phyloP scores from a whole-genome alignment of 1,140 invertebrate genomes.

The Drosophila sechellia region DNA sequence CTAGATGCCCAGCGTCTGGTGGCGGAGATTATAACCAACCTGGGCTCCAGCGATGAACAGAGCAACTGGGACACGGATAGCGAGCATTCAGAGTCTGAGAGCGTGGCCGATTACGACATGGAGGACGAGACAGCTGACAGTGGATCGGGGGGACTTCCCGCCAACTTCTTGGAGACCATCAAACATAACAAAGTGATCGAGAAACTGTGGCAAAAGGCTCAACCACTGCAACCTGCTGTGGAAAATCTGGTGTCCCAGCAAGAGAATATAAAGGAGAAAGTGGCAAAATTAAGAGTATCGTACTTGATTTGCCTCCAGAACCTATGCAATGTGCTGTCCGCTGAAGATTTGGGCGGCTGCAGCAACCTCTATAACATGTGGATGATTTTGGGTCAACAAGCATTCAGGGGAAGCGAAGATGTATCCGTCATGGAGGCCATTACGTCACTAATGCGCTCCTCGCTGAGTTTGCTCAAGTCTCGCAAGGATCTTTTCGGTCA shows the following conservation, averaged over 20 bases:
- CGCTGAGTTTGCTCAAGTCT: constrained; percentile 60
- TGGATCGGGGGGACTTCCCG: constrained; percentile 63
- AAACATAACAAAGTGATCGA: constrained; percentile 53
- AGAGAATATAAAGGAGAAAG: constrained; percentile 25
- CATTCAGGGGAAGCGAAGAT: constrained; percentile 65
- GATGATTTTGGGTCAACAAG: constrained; percentile 71
- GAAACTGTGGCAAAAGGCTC: constrained; percentile 51
- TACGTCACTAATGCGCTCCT: constrained; percentile 71
- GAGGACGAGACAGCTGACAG: constrained; percentile 36
- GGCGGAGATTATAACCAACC: constrained; percentile 89
- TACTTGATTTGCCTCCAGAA: constrained; percentile 71
- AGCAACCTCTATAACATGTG: constrained; percentile 68
- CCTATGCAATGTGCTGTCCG: constrained; percentile 54
- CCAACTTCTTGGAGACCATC: constrained; percentile 59
- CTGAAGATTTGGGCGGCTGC: constrained; percentile 67
- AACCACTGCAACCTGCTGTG: constrained; percentile 24
- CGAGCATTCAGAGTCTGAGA: constrained; percentile 67
- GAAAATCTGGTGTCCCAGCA: constrained; percentile 33
- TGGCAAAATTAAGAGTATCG: constrained; percentile 57
- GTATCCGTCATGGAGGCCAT: constrained; percentile 57
- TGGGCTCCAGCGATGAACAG: constrained; percentile 87
- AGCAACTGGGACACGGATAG: constrained; percentile 45
- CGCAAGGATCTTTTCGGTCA: constrained; percentile 76
- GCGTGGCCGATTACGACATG: constrained; percentile 68
- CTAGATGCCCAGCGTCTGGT: constrained; percentile 88